These are phyloP conservation scores for Halcyon chelicuti DNA, from an alignment of 2,797 vertebrate genomes.

Conservation along the genomic window DNA sequence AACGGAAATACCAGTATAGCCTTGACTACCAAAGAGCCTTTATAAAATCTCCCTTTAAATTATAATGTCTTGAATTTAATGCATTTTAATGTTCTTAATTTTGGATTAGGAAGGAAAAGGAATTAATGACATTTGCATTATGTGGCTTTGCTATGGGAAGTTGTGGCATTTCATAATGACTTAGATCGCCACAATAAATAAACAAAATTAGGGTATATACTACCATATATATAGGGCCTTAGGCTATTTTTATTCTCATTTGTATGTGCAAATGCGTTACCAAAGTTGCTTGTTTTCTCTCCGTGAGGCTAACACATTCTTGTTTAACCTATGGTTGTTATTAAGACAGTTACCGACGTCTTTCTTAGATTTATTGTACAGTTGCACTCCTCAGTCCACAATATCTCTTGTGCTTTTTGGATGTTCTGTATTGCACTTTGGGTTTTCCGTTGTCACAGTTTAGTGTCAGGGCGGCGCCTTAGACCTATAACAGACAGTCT, in stretches of 20 bases:
- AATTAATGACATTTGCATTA: constrained; percentile 41
- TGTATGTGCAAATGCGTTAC: not conserved
- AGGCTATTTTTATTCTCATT: constrained; percentile 28
- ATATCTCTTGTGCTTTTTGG: not conserved
- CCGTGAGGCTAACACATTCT: not conserved
- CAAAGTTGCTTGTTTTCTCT: constrained; percentile 1
- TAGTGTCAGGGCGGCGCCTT: no score
- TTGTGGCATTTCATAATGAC: constrained; percentile 12
- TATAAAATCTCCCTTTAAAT: constrained; percentile 43
- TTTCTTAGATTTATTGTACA: not conserved
- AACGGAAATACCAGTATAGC: constrained; percentile 14
- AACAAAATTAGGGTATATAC: not conserved
- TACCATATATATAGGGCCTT: not conserved
- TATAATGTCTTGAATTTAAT: constrained; percentile 56
- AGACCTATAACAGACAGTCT: no score
- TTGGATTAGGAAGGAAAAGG: constrained; percentile 37
- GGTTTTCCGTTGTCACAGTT: not conserved
- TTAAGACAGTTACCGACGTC: not conserved
- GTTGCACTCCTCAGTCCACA: not conserved
- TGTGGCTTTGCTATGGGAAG: constrained; percentile 15
- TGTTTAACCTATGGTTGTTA: not conserved
- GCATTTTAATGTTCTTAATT: constrained; percentile 68
- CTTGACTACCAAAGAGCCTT: constrained; percentile 37
- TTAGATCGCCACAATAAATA: constrained; percentile 44
- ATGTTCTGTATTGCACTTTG: not conserved